Conservation (phyloP, 2,113 vertebrate genomes). For the Brienomyrus longianalis region DNA sequence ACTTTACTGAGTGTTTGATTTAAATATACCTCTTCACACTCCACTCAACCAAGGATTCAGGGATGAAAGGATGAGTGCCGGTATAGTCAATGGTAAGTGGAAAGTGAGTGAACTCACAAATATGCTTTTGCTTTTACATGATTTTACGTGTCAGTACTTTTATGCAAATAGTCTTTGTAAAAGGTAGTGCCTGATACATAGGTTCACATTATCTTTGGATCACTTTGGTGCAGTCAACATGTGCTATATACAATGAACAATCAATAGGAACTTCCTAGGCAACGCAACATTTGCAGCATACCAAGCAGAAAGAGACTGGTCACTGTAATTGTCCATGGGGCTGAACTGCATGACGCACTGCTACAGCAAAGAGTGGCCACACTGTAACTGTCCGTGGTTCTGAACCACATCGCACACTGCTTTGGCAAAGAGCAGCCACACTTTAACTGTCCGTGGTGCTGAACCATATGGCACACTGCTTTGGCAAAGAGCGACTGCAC, state of each 20-base stretch:
- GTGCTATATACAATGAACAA: neutral
- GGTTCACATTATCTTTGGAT: neutral
- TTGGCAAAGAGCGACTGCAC: neutral
- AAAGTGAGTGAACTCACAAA: neutral
- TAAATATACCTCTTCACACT: neutral
- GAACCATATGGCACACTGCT: neutral
- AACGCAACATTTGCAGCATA: neutral
- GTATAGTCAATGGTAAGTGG: neutral
- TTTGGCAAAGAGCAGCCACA: neutral
- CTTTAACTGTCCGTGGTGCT: neutral
- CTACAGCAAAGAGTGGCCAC: neutral
- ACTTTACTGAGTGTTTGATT: neutral
- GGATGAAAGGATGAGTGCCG: neutral
- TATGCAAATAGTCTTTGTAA: no score
- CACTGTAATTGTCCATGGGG: neutral
- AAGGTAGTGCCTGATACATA: neutral
- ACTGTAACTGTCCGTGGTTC: neutral
- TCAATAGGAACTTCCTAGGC: neutral
- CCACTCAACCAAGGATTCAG: neutral
- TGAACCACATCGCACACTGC: neutral
- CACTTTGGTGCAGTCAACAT: neutral
- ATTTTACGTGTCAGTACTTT: no score
- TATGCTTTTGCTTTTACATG: no score
- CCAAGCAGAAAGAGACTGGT: neutral
- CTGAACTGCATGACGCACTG: neutral